Conservation (phyloP, 2,797 vertebrate genomes). For the Hyperoplus immaculatus region DNA sequence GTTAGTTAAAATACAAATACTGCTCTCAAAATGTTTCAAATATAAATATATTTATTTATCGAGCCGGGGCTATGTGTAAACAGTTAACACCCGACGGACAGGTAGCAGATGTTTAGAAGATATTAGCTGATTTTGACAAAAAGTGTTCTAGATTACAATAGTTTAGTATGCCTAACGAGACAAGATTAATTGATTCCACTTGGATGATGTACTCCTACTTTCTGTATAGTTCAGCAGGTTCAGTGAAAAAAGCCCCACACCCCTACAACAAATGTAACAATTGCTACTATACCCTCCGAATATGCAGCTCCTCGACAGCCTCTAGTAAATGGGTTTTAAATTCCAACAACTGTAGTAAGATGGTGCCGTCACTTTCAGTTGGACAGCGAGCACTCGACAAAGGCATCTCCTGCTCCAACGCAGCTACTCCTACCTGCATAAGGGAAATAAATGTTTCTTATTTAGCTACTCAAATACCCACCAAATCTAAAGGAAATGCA, state of each 20-base stretch:
- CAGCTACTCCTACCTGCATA: constrained; percentile 77
- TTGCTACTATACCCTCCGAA: constrained; percentile 88
- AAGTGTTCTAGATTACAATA: no score
- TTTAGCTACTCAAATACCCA: neutral
- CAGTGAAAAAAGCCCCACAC: neutral
- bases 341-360: constrained; percentile 90
- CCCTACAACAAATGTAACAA: neutral
- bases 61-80: no score
- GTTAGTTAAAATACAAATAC: no score
- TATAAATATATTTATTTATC: no score
- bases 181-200: no score
- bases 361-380: constrained; percentile 81
- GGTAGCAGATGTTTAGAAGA: no score
- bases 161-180: neutral
- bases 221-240: neutral
- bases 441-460: neutral
- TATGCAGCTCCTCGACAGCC: constrained; percentile 91
- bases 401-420: constrained; percentile 60
- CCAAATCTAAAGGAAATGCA: neutral
- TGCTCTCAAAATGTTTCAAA: no score
- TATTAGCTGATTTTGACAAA: no score
- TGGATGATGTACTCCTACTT: neutral
- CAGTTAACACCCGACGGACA: no score
- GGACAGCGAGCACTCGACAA: constrained; percentile 57
- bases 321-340: constrained; percentile 93